Percentiles rank a stretch among this genome's conserved stretches.
Conservation (phyloP, 2,797 vertebrate genomes). For the Oceanodroma leucorhoa region DNA sequence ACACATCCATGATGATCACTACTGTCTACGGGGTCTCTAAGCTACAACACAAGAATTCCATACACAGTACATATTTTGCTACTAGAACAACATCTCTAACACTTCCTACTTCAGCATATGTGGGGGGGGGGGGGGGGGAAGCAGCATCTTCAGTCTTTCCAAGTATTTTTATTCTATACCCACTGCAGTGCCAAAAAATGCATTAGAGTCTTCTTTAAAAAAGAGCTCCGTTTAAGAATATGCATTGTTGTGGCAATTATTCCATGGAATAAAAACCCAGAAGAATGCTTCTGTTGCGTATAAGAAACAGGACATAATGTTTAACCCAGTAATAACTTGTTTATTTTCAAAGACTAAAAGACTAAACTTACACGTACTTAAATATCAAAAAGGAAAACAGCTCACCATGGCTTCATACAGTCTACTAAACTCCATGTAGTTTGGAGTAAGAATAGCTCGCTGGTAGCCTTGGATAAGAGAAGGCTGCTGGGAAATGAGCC, state of each 20-base stretch:
- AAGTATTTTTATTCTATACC: not conserved
- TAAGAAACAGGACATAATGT: not conserved
- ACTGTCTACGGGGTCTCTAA: constrained; percentile 83
- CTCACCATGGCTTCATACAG: constrained; percentile 93
- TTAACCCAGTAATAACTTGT: not conserved
- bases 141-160: not conserved
- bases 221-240: not conserved
- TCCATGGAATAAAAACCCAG: not conserved
- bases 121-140: too few relatives aligned
- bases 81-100: not conserved
- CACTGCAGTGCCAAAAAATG: not conserved
- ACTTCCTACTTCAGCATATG: not conserved
- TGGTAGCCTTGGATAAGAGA: constrained; percentile 91
- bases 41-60: constrained; percentile 73
- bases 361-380: not conserved
- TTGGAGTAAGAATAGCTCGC: constrained; percentile 93
- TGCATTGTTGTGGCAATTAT: not conserved
- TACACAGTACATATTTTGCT: constrained; percentile 20
- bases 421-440: constrained; percentile 92
- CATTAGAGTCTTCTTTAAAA: not conserved
- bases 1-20: constrained; percentile 81
- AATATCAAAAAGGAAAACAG: not conserved
- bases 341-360: not conserved
- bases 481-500: constrained; percentile 91
- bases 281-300: not conserved